These are phyloP conservation scores for Sprattus sprattus DNA, from an alignment of 2,113 vertebrate genomes.

Conservation along the genomic window DNA sequence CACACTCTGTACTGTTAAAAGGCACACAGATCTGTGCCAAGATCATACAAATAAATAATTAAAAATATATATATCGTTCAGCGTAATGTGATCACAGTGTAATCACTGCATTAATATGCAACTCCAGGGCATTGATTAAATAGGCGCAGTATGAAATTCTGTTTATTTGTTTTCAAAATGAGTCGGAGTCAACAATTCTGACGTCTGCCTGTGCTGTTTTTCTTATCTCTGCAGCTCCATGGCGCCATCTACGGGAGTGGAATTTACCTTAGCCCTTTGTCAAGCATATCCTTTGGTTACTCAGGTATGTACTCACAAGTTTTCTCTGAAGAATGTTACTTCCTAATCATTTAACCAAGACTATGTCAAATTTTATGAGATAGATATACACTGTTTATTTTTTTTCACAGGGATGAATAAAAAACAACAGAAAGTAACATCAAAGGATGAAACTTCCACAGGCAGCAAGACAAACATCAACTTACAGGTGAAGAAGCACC, in stretches of 20 bases:
- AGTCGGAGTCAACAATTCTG: background rate
- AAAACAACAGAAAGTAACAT: slow-evolving; percentile 86
- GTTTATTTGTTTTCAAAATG: slow-evolving; percentile 1
- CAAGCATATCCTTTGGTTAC: slow-evolving; percentile 94
- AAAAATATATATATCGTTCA: background rate
- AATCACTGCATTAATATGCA: slow-evolving; percentile 4
- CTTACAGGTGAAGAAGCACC: slow-evolving; percentile 71
- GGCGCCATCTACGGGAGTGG: slow-evolving; percentile 91
- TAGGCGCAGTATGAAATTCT: background rate
- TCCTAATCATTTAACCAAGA: background rate
- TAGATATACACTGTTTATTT: background rate
- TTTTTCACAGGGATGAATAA: slow-evolving; percentile 87
- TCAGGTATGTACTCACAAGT: slow-evolving; percentile 72
- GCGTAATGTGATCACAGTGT: background rate
- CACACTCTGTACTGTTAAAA: background rate
- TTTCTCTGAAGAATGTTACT: background rate
- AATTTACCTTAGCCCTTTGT: slow-evolving; percentile 90
- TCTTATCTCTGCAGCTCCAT: slow-evolving; percentile 74
- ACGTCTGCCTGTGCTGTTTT: background rate
- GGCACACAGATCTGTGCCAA: background rate
- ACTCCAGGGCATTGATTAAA: background rate
- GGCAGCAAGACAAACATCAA: slow-evolving; percentile 77
- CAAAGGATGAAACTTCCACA: slow-evolving; percentile 84
- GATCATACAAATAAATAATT: background rate
- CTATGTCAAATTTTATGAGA: background rate